Percentiles rank a stretch among this genome's conserved stretches.
These are phyloP conservation scores for Lamproptera curius DNA, from an alignment of 2,888 invertebrate species.

Conservation along the genomic window DNA sequence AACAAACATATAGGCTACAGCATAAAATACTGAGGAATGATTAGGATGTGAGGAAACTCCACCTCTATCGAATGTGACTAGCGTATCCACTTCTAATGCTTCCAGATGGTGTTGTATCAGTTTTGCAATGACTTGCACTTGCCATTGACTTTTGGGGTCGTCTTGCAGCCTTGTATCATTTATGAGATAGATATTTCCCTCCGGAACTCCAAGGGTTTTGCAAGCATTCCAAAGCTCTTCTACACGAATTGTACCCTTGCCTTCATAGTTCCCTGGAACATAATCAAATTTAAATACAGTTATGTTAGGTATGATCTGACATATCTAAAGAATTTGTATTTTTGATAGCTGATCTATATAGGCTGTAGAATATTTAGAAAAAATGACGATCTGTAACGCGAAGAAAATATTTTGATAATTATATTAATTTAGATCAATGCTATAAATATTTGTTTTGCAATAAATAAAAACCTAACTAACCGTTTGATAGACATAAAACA, in stretches of 20 bases:
- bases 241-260: conserved; percentile 80
- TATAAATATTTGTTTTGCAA: too few species aligned
- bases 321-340: too few species aligned
- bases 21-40: conserved; percentile 92
- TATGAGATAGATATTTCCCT: conserved; percentile 84
- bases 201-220: conserved; percentile 86
- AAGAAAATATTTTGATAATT: too few species aligned
- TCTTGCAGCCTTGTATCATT: conserved; percentile 87
- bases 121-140: conserved; percentile 70
- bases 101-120: conserved; percentile 79
- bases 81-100: conserved; percentile 86
- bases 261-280: conserved; percentile 81
- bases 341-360: neutral
- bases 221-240: conserved; percentile 91
- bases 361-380: too few species aligned
- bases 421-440: too few species aligned
- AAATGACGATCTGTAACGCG: too few species aligned
- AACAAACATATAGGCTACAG: conserved; percentile 87
- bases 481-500: conserved; percentile 91
- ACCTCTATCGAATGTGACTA: conserved; percentile 95
- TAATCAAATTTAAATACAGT: too few species aligned
- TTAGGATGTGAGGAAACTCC: conserved; percentile 96
- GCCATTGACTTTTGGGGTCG: conserved; percentile 87
- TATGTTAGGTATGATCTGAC: too few species aligned
- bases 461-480: too few species aligned